Evolutionary conservation across 2,113 vertebrate genomes (phyloP).

Genomic region (Anoplopoma fimbria): DNA sequence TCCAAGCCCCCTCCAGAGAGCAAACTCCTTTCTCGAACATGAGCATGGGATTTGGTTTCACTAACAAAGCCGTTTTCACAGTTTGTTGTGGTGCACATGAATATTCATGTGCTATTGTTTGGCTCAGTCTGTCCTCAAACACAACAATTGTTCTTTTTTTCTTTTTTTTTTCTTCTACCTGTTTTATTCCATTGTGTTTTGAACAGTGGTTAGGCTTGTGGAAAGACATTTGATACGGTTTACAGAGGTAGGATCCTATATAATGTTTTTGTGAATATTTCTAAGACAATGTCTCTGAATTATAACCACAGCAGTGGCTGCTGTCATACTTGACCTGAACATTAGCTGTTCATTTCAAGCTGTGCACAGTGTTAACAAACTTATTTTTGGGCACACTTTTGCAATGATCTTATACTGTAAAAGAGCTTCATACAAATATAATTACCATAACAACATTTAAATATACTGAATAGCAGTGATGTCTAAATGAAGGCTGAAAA

Average conservation of each 20-base stretch:
- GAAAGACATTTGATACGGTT: constrained; percentile 8
- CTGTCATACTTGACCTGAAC: background rate
- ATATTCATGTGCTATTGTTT: constrained; percentile 73
- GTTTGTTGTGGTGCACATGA: constrained; percentile 73
- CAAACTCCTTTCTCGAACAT: constrained; percentile 56
- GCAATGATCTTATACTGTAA: background rate
- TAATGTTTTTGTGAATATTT: constrained; percentile 13
- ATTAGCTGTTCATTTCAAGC: background rate
- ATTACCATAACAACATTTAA: background rate
- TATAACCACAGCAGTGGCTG: background rate
- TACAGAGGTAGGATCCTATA: constrained; percentile 1
- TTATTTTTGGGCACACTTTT: background rate
- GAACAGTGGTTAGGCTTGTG: constrained; percentile 19
- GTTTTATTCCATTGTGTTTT: constrained; percentile 27
- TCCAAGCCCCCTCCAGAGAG: constrained; percentile 64
- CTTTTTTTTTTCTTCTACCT: constrained; percentile 20
- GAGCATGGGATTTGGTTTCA: constrained; percentile 76
- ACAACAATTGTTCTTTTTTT: constrained; percentile 10
- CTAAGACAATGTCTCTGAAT: background rate
- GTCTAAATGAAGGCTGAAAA: background rate
- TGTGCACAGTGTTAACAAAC: background rate
- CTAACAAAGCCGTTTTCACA: constrained; percentile 77
- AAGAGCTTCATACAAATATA: background rate
- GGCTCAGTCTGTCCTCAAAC: constrained; percentile 43
- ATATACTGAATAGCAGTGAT: background rate